Conservation (phyloP, 2,113 vertebrate genomes). For the Odocoileus virginianus region DNA sequence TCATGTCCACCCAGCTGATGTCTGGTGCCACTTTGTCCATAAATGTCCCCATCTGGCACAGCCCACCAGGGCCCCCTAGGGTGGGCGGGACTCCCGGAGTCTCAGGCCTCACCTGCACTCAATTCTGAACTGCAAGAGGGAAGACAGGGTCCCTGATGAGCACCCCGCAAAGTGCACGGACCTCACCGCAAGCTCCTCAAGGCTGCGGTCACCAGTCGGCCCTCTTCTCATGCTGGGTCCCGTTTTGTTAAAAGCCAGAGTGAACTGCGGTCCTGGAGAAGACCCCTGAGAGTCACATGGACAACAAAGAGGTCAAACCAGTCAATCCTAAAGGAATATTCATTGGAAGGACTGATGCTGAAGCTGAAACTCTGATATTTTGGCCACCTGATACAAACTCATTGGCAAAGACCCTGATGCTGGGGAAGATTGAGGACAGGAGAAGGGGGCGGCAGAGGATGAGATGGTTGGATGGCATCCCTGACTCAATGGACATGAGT, state of each 20-base stretch:
- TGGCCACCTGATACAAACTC: neutral
- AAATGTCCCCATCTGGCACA: neutral
- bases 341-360: neutral
- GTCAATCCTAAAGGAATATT: neutral
- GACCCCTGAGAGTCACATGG: neutral
- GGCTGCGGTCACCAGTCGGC: accelerated
- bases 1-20: neutral
- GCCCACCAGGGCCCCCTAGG: neutral
- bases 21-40: accelerated
- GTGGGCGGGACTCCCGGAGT: accelerated
- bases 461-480: neutral
- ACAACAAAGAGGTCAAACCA: neutral
- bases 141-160: accelerated
- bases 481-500: neutral
- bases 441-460: neutral
- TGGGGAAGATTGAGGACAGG: neutral
- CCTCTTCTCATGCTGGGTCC: accelerated
- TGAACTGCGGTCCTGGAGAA: neutral
- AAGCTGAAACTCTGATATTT: neutral
- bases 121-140: accelerated
- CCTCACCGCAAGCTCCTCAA: accelerated
- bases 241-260: neutral
- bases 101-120: neutral
- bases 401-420: neutral
- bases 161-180: accelerated